Conservation (phyloP, 2,113 vertebrate species). For the Calonectris borealis region DNA sequence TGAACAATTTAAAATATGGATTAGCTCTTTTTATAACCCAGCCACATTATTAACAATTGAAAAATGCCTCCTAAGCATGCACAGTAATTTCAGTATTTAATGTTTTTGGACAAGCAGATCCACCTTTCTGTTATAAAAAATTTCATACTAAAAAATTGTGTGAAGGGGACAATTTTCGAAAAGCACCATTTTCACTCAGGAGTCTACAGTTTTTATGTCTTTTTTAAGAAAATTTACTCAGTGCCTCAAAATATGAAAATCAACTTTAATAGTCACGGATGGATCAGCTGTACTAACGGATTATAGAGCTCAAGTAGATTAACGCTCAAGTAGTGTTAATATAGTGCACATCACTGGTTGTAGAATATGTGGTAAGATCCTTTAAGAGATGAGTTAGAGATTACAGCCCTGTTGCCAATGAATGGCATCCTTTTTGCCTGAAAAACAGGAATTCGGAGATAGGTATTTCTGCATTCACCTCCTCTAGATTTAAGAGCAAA, state of each 20-base stretch:
- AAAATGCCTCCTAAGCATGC: background rate
- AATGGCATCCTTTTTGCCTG: background rate
- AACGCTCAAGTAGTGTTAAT: background rate
- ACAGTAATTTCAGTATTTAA: background rate
- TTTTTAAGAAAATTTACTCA: background rate
- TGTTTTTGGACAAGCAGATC: background rate
- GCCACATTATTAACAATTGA: background rate
- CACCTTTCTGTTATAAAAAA: background rate
- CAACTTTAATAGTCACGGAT: background rate
- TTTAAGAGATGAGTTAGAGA: background rate
- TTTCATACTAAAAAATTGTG: background rate
- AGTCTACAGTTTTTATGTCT: background rate
- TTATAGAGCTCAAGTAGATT: background rate
- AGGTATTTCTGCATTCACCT: background rate
- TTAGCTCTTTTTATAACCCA: slow-evolving; percentile 19
- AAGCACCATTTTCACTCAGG: background rate
- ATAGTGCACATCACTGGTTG: background rate
- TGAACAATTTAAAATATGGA: slow-evolving; percentile 5
- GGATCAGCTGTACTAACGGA: background rate
- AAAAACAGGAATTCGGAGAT: background rate
- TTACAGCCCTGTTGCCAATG: background rate
- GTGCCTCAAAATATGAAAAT: background rate
- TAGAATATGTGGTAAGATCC: background rate
- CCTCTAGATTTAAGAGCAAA: background rate
- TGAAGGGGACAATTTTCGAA: background rate